Evolutionary conservation across 2,888 invertebrate genomes (phyloP).

Genomic region (Hipparchia sbordonii): DNA sequence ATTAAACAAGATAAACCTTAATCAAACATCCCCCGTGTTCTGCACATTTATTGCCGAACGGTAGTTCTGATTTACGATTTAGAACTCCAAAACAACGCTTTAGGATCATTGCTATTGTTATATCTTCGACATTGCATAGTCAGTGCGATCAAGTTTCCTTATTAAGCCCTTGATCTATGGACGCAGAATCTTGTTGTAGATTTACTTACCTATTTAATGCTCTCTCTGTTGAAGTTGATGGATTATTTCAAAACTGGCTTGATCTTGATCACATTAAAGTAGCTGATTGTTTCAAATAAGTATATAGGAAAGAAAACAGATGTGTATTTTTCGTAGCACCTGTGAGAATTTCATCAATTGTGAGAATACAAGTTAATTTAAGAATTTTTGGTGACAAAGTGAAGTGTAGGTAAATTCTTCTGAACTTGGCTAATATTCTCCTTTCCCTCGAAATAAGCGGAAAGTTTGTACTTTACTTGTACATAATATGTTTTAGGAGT

Average conservation of each 20-base stretch:
- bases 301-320: too few relatives aligned
- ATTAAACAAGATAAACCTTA: conserved; percentile 80
- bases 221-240: not conserved
- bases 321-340: too few relatives aligned
- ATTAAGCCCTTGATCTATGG: not conserved
- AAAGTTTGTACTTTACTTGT: too few relatives aligned
- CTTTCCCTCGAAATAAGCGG: too few relatives aligned
- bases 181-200: not conserved
- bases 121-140: conserved; percentile 47
- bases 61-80: conserved; percentile 80
- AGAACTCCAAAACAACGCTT: conserved; percentile 58
- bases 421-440: too few relatives aligned
- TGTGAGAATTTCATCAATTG: too few relatives aligned
- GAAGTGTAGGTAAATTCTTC: too few relatives aligned
- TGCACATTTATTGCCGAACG: conserved; percentile 77
- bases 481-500: too few relatives aligned
- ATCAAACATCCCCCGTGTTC: conserved; percentile 79
- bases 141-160: conserved; percentile 5
- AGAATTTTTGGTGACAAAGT: too few relatives aligned
- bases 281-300: not conserved
- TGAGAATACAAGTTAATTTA: too few relatives aligned
- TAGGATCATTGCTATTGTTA: conserved; percentile 67
- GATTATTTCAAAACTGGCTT: not conserved
- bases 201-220: not conserved
- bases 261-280: not conserved